A percentile compares a stretch with the other conserved stretches of the same genome.
phyloP scores from a whole-genome alignment of 2,888 invertebrate genomes.

The Danaus chrysippus region DNA sequence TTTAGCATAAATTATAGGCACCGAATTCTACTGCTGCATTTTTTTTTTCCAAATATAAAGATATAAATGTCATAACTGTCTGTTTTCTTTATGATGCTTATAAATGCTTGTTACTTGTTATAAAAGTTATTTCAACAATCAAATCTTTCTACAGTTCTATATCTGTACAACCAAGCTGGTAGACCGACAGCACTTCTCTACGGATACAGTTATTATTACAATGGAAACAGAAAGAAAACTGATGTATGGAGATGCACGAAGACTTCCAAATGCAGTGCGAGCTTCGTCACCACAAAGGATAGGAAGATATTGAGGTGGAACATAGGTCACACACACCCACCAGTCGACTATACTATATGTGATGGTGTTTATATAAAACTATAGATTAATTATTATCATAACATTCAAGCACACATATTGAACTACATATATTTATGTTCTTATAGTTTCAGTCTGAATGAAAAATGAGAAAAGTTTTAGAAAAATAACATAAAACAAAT shows the following conservation, averaged over 20 bases:
- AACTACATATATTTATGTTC: background rate
- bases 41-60: no score
- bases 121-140: background rate
- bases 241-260: conserved; percentile 38
- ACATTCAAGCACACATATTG: background rate
- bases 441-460: no score
- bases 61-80: no score
- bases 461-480: no score
- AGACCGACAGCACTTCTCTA: background rate
- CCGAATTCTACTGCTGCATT: no score
- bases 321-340: conserved; percentile 15
- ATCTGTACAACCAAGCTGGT: background rate
- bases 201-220: background rate
- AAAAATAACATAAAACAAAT: no score
- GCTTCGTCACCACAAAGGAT: conserved; percentile 23
- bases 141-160: background rate
- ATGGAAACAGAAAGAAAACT: conserved; percentile 11
- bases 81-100: no score
- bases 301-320: conserved; percentile 10
- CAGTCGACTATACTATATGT: conserved; percentile 16
- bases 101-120: no score
- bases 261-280: conserved; percentile 37
- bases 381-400: conserved; percentile 10
- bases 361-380: conserved; percentile 20
- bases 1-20: no score